A percentile compares a stretch with the other conserved stretches of the same genome.
Evolutionary conservation across 2,888 invertebrate genomes (phyloP).

Genomic region (Ectemnius continuus): DNA sequence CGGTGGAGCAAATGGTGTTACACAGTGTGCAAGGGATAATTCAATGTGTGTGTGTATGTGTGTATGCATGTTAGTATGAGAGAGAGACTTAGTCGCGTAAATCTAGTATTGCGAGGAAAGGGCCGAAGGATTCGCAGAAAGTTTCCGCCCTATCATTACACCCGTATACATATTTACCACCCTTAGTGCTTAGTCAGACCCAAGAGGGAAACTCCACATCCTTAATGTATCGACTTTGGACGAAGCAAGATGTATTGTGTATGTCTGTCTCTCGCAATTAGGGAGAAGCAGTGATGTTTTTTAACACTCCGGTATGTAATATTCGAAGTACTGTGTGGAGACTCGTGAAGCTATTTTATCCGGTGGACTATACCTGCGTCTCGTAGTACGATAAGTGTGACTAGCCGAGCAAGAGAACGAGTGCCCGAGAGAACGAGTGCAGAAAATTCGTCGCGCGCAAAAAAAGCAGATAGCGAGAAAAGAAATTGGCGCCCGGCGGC

Average conservation of each 20-base stretch:
- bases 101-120: conserved; percentile 18
- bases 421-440: conserved; percentile 39
- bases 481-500: conserved; percentile 4
- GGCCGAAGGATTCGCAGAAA: conserved; percentile 14
- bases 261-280: conserved; percentile 4
- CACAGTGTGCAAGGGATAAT: conserved; percentile 13
- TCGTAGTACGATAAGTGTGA: conserved; percentile 12
- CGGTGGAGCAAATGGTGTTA: too few relatives aligned
- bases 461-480: conserved; percentile 10
- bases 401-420: conserved; percentile 51
- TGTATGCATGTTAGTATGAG: conserved; percentile 13
- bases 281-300: neutral
- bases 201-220: neutral
- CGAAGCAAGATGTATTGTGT: conserved; percentile 1
- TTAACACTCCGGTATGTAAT: conserved; percentile 35
- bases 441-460: conserved; percentile 9
- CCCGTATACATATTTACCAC: conserved; percentile 49
- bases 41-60: neutral
- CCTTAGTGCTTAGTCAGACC: conserved; percentile 37
- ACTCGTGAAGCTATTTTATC: conserved; percentile 46
- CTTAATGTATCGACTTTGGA: conserved; percentile 3
- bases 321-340: conserved; percentile 38
- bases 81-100: conserved; percentile 20
- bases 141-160: conserved; percentile 54
- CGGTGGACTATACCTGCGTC: conserved; percentile 37